Evolutionary conservation across 2,888 invertebrate species (phyloP).

Genomic region (Eurois occulta): DNA sequence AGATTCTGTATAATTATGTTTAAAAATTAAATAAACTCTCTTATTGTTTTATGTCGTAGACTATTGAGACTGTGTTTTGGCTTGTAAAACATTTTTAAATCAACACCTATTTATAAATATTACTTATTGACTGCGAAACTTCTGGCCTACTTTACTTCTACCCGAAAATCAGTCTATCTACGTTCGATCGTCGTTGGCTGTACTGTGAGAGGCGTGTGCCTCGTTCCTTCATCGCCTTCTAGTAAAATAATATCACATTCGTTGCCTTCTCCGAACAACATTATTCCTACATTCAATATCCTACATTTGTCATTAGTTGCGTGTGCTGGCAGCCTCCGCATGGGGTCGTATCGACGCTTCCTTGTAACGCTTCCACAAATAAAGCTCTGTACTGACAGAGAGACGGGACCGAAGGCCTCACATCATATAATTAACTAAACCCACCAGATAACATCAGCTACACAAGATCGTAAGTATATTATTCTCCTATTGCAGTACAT

Average conservation of each 20-base stretch:
- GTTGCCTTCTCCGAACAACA: constrained; percentile 77
- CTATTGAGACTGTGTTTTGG: constrained; percentile 89
- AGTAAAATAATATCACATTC: constrained; percentile 90
- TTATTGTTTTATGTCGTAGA: constrained; percentile 86
- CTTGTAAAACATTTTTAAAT: constrained; percentile 85
- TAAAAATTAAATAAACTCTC: constrained; percentile 90
- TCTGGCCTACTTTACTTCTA: constrained; percentile 88
- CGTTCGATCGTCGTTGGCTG: constrained; percentile 85
- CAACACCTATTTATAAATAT: constrained; percentile 83
- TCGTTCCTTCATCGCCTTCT: constrained; percentile 74
- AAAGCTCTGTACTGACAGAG: constrained; percentile 55
- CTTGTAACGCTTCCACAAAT: constrained; percentile 57
- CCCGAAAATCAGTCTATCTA: constrained; percentile 90
- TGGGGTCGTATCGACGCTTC: constrained; percentile 64
- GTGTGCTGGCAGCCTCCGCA: constrained; percentile 66
- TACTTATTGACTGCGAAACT: constrained; percentile 86
- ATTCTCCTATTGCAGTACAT: constrained; percentile 59
- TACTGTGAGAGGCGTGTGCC: constrained; percentile 76
- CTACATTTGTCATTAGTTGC: constrained; percentile 59
- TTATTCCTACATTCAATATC: constrained; percentile 69
- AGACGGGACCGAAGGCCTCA: constrained; percentile 42
- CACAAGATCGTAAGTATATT: constrained; percentile 53
- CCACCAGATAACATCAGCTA: constrained; percentile 52
- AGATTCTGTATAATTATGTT: constrained; percentile 89
- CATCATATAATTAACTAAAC: constrained; percentile 56